A percentile compares a stretch with the other conserved stretches of the same genome.
Conservation (phyloP, 2,888 invertebrate species). For the Trissolcus brochymenae region DNA sequence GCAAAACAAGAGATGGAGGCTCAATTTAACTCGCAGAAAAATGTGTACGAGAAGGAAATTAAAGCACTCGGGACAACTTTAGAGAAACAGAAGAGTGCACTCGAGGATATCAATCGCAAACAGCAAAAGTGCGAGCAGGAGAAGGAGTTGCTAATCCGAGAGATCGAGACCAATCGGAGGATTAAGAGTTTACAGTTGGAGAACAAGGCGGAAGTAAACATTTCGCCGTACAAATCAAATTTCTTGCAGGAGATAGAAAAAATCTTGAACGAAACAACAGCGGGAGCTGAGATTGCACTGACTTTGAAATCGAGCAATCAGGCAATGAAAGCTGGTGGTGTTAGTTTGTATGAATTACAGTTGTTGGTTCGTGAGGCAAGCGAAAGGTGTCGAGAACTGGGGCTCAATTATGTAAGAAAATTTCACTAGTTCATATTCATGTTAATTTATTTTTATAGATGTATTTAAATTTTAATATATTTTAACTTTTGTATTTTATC, state of each 20-base stretch:
- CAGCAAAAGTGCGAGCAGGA: constrained; percentile 71
- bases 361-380: constrained; percentile 74
- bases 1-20: constrained; percentile 71
- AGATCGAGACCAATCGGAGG: constrained; percentile 76
- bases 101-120: constrained; percentile 69
- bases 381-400: constrained; percentile 72
- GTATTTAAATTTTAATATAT: neutral
- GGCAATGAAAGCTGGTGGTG: constrained; percentile 68
- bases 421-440: neutral
- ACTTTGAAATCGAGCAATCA: constrained; percentile 66
- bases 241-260: constrained; percentile 78
- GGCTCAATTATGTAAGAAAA: constrained; percentile 71
- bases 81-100: constrained; percentile 71
- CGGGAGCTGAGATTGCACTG: constrained; percentile 67
- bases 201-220: constrained; percentile 67
- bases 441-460: neutral
- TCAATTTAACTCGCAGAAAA: constrained; percentile 71
- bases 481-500: constrained; percentile 10
- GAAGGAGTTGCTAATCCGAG: constrained; percentile 72
- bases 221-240: constrained; percentile 77
- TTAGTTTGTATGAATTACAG: constrained; percentile 74
- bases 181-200: constrained; percentile 76
- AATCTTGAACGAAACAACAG: constrained; percentile 75
- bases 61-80: constrained; percentile 69
- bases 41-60: constrained; percentile 71